Evolutionary conservation across 2,113 vertebrate species (phyloP).

Genomic region (Turnix velox): DNA sequence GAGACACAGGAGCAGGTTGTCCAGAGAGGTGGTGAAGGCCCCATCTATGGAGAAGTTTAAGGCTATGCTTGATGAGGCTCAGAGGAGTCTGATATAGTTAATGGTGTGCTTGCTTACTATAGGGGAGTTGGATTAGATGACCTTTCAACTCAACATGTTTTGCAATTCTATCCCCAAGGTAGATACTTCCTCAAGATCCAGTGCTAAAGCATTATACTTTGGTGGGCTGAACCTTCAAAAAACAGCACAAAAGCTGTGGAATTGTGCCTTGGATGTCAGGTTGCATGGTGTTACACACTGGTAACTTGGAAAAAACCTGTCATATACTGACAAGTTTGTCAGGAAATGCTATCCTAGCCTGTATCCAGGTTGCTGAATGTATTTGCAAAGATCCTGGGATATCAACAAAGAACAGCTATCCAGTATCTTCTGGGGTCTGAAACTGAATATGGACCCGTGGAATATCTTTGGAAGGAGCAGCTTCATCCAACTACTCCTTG

Average conservation of each 20-base stretch:
- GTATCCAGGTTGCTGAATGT: background rate
- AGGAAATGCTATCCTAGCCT: background rate
- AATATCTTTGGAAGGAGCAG: background rate
- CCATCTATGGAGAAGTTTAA: too few species aligned
- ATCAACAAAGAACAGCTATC: slow-evolving; percentile 13
- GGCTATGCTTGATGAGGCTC: too few species aligned
- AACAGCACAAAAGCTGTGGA: background rate
- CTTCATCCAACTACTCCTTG: background rate
- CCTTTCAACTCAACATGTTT: too few species aligned
- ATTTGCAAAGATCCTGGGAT: background rate
- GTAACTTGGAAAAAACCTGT: slow-evolving; percentile 13
- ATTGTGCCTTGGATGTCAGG: background rate
- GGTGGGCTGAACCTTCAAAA: background rate
- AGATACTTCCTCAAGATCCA: background rate
- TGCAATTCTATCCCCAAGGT: too few species aligned
- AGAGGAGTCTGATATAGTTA: too few species aligned
- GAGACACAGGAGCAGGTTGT: too few species aligned
- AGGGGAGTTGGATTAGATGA: too few species aligned
- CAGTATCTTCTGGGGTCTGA: background rate
- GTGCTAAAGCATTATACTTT: background rate
- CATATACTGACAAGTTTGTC: background rate
- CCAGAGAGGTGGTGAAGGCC: too few species aligned
- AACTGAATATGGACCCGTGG: background rate
- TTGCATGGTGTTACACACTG: background rate
- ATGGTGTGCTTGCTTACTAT: too few species aligned